Percentiles rank a stretch among this genome's conserved stretches.
Evolutionary conservation across 2,113 vertebrate species (phyloP).

Genomic region (Elanoides forficatus): DNA sequence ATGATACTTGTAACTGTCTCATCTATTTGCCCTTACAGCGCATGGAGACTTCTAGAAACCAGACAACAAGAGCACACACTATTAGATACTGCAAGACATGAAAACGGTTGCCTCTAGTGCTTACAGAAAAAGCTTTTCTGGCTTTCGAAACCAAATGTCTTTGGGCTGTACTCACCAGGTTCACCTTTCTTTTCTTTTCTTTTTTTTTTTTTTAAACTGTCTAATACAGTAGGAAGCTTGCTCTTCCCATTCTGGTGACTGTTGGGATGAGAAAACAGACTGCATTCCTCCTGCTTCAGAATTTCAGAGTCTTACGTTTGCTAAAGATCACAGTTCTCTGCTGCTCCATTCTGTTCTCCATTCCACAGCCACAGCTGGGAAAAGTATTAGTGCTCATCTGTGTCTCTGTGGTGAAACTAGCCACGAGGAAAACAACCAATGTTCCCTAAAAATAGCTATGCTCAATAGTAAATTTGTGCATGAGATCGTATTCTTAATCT

Average conservation of each 20-base stretch:
- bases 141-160: not conserved
- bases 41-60: not conserved
- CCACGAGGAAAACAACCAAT: not conserved
- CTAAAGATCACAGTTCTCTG: not conserved
- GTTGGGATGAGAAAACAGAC: not conserved
- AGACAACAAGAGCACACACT: not conserved
- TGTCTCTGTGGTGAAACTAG: not conserved
- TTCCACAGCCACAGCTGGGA: not conserved
- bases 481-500: not conserved
- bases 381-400: not conserved
- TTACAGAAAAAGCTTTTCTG: not conserved
- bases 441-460: not conserved
- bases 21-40: not conserved
- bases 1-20: not conserved
- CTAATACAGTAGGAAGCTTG: not conserved
- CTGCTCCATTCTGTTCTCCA: not conserved
- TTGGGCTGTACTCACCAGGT: not conserved
- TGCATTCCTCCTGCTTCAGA: not conserved
- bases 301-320: not conserved
- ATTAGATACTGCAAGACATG: not conserved
- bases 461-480: not conserved
- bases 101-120: not conserved
- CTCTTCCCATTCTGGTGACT: not conserved
- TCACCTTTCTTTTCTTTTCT: not conserved
- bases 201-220: not conserved